These are phyloP conservation scores for Poliocrania exsul DNA, from an alignment of 2,797 vertebrate species.

Conservation along the genomic window DNA sequence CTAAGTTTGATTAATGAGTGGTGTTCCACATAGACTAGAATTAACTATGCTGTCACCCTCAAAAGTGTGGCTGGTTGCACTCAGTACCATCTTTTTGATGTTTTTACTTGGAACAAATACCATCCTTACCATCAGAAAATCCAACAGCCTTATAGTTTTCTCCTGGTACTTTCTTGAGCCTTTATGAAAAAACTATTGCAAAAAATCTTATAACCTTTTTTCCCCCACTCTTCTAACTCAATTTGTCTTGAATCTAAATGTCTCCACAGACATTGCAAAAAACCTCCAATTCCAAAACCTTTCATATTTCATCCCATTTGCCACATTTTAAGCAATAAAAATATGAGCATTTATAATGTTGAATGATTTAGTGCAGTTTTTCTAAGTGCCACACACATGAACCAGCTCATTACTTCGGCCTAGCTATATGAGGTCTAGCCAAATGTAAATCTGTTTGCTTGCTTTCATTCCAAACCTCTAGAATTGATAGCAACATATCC, in stretches of 20 bases:
- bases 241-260: not conserved
- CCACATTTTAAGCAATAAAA: not conserved
- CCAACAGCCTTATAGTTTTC: not conserved
- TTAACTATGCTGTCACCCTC: not conserved
- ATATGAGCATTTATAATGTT: not conserved
- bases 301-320: not conserved
- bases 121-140: not conserved
- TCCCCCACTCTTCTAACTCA: not conserved
- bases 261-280: not conserved
- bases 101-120: not conserved
- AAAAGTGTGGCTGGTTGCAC: not conserved
- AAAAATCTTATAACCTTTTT: not conserved
- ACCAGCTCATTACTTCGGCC: slow-evolving; percentile 22
- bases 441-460: slow-evolving; percentile 5
- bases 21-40: not conserved
- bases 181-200: not conserved
- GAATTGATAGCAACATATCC: not conserved
- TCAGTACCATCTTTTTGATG: not conserved
- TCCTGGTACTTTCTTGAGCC: not conserved
- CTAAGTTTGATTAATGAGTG: not conserved
- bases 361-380: slow-evolving; percentile 23
- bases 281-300: not conserved
- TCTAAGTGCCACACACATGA: not conserved
- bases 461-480: not conserved
- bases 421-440: not conserved